Evolutionary conservation across 2,113 vertebrate genomes (phyloP), one percentile per base, ranked within the genome.

Genomic region (Anser cygnoides): DNA sequence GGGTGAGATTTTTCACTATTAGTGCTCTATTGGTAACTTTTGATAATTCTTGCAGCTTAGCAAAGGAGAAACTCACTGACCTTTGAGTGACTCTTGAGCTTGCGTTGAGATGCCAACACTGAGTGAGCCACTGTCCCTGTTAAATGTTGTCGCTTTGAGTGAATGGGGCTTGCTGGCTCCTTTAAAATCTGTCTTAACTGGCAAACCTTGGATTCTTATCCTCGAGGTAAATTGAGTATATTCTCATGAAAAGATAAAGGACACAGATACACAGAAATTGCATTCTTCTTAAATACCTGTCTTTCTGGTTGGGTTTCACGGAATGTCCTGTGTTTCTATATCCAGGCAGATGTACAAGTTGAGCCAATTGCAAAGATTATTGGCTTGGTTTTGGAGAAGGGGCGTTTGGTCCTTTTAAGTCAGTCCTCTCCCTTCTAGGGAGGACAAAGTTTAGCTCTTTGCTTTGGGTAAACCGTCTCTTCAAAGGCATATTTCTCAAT

Each of bases 381-480:
- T 87, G 78, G 6, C 35, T 70, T 82, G 92, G 46, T 49, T 93
- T 83, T 88, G 49, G 55, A 66, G 33, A 44, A 54, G 14, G 66
- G 35, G 8, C 85, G 39, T 59, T 85, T 11, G 39, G 5, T 79
- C 62, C 21, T 87, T 82, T 61, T 52, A 76, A 31, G 12, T 54
- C 16, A 16, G 2, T 76, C 12, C 10, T 52, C 20, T 85, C 17
- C 4, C 0, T 68, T 90, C 65, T 68, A 37, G 26, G 10, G 71
- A 79, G 29, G 37, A 65, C 46, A 49, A 61, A 68, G 46, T 17
- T 20, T 75, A 68, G 33, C 3, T 52, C 11, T 70, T 88, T 68
- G 49, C 74, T 87, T 72, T 85, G 55, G 7, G 25, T 88, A 49
- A 68, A 79, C 9, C 21, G 79, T 82, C 5, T 65, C 31, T 86